Base-by-base conservation (phyloP, 2,113 vertebrate genomes). In the Brachyhypopomus occidentalis region DNA sequence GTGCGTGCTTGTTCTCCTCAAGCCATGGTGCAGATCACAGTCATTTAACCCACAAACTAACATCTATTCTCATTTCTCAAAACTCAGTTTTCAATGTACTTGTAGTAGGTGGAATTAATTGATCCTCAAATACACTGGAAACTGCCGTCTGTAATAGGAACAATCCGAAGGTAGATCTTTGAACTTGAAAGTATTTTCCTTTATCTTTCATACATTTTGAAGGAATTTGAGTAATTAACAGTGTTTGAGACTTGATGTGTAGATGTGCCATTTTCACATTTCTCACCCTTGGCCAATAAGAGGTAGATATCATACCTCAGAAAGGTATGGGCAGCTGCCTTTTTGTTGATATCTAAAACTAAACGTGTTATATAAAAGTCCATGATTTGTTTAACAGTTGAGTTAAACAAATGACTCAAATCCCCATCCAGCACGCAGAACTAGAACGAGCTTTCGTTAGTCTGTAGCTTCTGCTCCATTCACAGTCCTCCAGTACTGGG, bases 401-500 rank as follows among this genome's bases (percentile, higher is more conserved):
- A 41, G n/a, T 14, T 62, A 77, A 72, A 66, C 19, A 67, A 38
- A 67, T n/a, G 19, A 52, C 67, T 59, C 23, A 72, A 72, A 58
- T 66, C 66, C 14, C 78, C 60, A 64, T 72, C 23, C 30, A 38
- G 34, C 64, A 38, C 11, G 36, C 34, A 22, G 66, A 22, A 70
- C 20, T 52, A 55, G 74, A 77, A 62, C 60, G 1, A 11, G 34
- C 12, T 52, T 52, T 52, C 45, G 2, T 52, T 52, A 14, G 45
- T 8, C 6, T 45, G 6, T 45, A 6, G 9, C 5, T 14, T 20
- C 72, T 82, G 59, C 59, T 66, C 34, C 59, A 79, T 75, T 79
- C 52, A 79, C 8, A 67, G 45, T 72, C 52, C 73, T 76, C 14
- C 59, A 76, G n/a, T 30, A 76, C 71, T 82, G 71, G 84, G 84